A percentile compares a stretch with the other conserved stretches of the same genome.
Conservation (phyloP, 92 coral and sea anemone species). For the Montipora capitata region DNA sequence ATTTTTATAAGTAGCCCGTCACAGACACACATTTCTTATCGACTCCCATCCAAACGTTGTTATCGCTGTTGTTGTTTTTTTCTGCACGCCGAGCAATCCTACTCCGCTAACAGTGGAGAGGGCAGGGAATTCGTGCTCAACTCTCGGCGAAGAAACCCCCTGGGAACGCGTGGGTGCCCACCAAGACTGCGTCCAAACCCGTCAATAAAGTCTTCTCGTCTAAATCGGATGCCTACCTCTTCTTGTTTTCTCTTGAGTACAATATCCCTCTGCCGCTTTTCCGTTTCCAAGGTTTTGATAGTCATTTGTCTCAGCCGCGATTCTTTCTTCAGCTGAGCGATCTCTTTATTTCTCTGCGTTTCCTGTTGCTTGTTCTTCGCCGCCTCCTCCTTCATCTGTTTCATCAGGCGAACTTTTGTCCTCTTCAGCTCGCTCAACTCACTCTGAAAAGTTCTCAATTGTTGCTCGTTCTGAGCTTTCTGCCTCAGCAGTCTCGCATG, state of each 20-base stretch:
- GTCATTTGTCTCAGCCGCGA: conserved; percentile 91
- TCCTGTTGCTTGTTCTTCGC: conserved; percentile 95
- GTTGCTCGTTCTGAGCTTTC: conserved; percentile 95
- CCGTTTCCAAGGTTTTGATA: conserved; percentile 88
- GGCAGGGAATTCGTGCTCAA: too few species aligned
- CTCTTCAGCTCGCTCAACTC: conserved; percentile 93
- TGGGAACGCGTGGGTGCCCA: too few species aligned
- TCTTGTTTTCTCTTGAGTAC: conserved; percentile 92
- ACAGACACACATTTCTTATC: too few species aligned
- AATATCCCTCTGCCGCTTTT: conserved; percentile 90
- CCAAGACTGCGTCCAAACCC: too few species aligned
- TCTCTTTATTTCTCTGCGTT: conserved; percentile 85
- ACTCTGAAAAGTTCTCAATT: conserved; percentile 79
- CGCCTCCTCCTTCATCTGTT: conserved; percentile 97
- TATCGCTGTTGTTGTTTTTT: too few species aligned
- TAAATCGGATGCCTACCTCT: conserved; percentile 69
- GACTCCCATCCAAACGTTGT: too few species aligned
- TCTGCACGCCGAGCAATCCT: too few species aligned
- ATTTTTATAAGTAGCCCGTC: too few species aligned
- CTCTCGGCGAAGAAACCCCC: too few species aligned
- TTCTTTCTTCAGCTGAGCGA: conserved; percentile 93
- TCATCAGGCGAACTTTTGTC: conserved; percentile 92
- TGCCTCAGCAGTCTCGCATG: conserved; percentile 91
- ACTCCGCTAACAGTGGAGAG: too few species aligned
- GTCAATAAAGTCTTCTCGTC: too few species aligned